Evolutionary conservation across 2,797 vertebrate genomes (phyloP), one percentile per base, ranked within the genome.

Genomic region (Danio tinwini): DNA sequence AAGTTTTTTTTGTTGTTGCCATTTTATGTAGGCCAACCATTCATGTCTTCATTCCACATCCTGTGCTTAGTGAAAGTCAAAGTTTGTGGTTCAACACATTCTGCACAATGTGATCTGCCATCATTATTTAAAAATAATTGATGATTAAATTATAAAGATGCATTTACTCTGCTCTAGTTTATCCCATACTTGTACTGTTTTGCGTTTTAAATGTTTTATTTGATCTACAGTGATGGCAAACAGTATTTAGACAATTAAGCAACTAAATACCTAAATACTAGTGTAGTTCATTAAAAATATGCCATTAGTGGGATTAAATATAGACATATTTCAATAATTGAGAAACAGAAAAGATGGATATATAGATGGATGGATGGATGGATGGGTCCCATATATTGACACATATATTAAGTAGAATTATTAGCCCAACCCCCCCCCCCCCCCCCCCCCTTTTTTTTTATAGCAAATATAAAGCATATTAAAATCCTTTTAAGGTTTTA

Each of bases 21-120:
- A 0, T 61, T 70, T 37, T 37, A 56, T 19, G 9, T 39, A 19
- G 1, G 40, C 11, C 63, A 49, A 14, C 3, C 29, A 59, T 68
- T 53, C 40, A n/a, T n/a, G 50, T 65, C 55, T 19, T 59, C 53
- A 68, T 68, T 7, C 5, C 29, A 77, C 42, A 77, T 77, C 55
- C 65, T 69, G 55, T 40, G 19, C 55, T 70, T 16, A 29, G 55
- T 78, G 16, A 70, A 50, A 44, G 65, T 56, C 16, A 69, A 11
- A 10, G 19, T 49, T 58, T 13, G 44, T 0, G 5, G 14, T 47
- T 58, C 5, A 61, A 61, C 29, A 68, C 62, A 19, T 63, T 44
- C 16, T 50, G n/a, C 59, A 74, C 65, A 19, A 19, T 49, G 8
- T 50, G 12, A 69, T 37, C 19, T 69, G 21, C 12, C 6, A 19